Evolutionary conservation across 2,888 invertebrate genomes (phyloP), one percentile per base, ranked within the genome.

Genomic region (Sphaeridia pumilis): DNA sequence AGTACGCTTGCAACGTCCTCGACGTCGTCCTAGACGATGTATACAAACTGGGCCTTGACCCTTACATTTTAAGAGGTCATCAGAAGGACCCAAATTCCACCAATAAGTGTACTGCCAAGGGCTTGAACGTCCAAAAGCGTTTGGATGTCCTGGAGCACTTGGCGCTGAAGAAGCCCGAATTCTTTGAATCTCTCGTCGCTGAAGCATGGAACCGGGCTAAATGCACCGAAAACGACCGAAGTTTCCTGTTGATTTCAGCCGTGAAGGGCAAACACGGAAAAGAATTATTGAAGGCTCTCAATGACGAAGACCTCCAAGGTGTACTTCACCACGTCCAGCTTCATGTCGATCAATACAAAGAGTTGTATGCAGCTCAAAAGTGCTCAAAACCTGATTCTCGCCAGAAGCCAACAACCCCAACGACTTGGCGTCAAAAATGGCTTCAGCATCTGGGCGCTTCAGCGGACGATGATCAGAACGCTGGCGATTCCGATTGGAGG

Each of bases 181-280:
- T n/a, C n/a, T n/a, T n/a, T n/a, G n/a, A n/a, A n/a, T n/a, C n/a
- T n/a, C n/a, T n/a, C n/a, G n/a, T n/a, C n/a, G n/a, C n/a, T n/a
- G n/a, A n/a, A n/a, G n/a, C n/a, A n/a, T n/a, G n/a, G n/a, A n/a
- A n/a, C n/a, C n/a, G n/a, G n/a, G n/a, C n/a, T n/a, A n/a, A n/a
- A n/a, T n/a, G n/a, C n/a, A n/a, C n/a, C n/a, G n/a, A n/a, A 24
- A 47, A 47, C 24, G 43, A 46, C 12, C 26, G 52, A 31, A 31
- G 47, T 17, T 10, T 12, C 4, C 7, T 52, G 2, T 41, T 52
- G 24, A 46, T 45, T 14, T 21, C 42, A n/a, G 44, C 44, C 5
- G 24, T 54, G 17, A 28, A 49, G n/a, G 54, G 54, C 5, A 27
- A 17, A 17, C 49, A 54, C 28, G 54, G 54, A 21, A 42, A 48